Evolutionary conservation across 2,888 invertebrate species (phyloP), one percentile per base, ranked within the genome.

Genomic region (Amblyjoppa proteus): DNA sequence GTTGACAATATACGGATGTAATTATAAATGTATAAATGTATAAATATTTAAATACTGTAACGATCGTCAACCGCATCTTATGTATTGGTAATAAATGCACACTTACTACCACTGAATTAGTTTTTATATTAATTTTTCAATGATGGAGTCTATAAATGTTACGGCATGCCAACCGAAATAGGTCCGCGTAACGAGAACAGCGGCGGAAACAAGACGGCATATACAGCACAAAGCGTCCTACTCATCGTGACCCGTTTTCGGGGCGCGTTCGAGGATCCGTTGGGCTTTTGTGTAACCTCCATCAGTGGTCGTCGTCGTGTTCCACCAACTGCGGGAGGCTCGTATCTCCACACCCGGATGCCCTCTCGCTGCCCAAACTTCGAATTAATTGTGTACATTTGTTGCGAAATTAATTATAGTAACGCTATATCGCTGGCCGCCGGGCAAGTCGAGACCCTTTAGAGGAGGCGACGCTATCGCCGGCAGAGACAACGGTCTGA

Each of bases 321-420:
- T 78, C 61, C 69, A 31, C 34, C 53, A 16, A 11, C 66, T 74
- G 51, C n/a, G 56, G 34, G 61, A 13, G 11, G 71, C 78, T 58
- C 74, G 53, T 68, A 68, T 58, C 49, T 75, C 64, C n/a, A 20
- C 28, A 56, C 51, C 68, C 51, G 25, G 69, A 56, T 38, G 34
- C 69, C 34, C 20, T 11, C 38, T 13, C 38, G 38, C 53, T 84
- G 80, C 80, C 76, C 87, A 83, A 89, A 89, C 85, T 88, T 85
- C 76, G 76, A 85, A 88, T 90, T 87, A 90, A 89, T 89, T 88
- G 87, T 87, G 81, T 87, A 81, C 83, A 86, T 90, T 90, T 89
- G 85, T 87, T 87, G 84, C 80, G 87, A 88, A 91, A 91, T 91
- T 91, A 91, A 91, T 91, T 90, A 88, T 84, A 81, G 79, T 73